These are phyloP conservation scores for Anthopleura xanthogrammica DNA, from an alignment of 92 coral and sea anemone genomes.

Conservation along the genomic window DNA sequence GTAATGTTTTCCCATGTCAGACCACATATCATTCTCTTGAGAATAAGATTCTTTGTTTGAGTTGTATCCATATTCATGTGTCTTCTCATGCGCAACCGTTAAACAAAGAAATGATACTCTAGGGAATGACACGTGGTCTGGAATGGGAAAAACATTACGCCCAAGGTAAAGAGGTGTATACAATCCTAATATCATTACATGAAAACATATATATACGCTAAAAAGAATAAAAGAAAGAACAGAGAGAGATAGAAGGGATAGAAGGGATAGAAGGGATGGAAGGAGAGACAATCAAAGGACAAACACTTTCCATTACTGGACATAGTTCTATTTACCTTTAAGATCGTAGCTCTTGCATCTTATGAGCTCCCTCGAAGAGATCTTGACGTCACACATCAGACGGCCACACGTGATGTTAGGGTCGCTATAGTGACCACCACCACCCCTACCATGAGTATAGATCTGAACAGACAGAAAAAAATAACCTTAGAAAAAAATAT, in stretches of 20 bases:
- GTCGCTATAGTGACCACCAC: constrained; percentile 75
- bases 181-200: no score
- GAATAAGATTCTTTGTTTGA: no score
- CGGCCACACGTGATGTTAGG: constrained; percentile 93
- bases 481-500: not conserved
- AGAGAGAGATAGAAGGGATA: not conserved
- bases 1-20: no score
- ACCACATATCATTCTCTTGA: no score
- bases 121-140: no score
- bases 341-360: constrained; percentile 96
- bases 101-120: no score
- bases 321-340: constrained; percentile 54
- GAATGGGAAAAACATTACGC: no score
- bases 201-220: no score
- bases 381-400: constrained; percentile 91
- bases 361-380: constrained; percentile 89
- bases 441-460: constrained; percentile 26
- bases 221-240: not conserved
- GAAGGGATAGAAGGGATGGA: not conserved
- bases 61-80: no score
- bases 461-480: not conserved
- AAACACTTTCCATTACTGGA: not conserved
- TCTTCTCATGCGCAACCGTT: no score
- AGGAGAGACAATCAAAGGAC: not conserved
- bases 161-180: no score